These are phyloP conservation scores for Sycophila sp. DNA, from an alignment of 1,140 invertebrate genomes.

Conservation along the genomic window DNA sequence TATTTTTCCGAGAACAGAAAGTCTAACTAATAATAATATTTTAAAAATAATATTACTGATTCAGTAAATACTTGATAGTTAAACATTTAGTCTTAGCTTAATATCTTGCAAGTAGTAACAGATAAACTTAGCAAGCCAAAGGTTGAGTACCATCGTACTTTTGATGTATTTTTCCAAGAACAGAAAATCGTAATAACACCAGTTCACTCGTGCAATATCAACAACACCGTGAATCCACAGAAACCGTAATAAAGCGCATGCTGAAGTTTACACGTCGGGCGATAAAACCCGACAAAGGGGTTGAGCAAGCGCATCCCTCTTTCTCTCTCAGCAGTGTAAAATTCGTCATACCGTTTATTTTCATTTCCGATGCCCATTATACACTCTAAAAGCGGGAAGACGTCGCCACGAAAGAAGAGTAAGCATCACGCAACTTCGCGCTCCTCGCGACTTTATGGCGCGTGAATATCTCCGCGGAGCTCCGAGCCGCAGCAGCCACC, in stretches of 20 bases:
- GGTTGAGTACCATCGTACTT: too few relatives aligned
- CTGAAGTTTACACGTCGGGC: not conserved
- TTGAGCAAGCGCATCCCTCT: too few relatives aligned
- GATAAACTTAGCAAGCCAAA: too few relatives aligned
- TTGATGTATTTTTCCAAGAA: too few relatives aligned
- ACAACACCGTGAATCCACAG: too few relatives aligned
- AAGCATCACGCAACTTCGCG: not conserved
- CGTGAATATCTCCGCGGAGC: slow-evolving; percentile 56
- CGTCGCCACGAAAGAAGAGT: not conserved
- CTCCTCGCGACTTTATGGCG: slow-evolving; percentile 52
- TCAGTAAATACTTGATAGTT: too few relatives aligned
- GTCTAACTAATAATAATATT: too few relatives aligned
- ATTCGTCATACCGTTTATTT: slow-evolving; percentile 7
- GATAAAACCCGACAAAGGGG: not conserved
- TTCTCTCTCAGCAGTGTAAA: not conserved
- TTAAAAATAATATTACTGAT: too few relatives aligned
- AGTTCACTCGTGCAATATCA: too few relatives aligned
- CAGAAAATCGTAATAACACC: not conserved
- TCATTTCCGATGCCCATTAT: slow-evolving; percentile 45
- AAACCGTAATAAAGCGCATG: not conserved
- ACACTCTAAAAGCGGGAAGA: slow-evolving; percentile 13
- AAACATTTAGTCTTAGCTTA: too few relatives aligned
- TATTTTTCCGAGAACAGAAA: too few relatives aligned
- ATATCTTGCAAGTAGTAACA: too few relatives aligned
- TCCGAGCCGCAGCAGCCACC: not conserved